A percentile compares a stretch with the other conserved stretches of the same genome.
Evolutionary conservation across 2,113 vertebrate genomes (phyloP).

Genomic region (Perccottus glenii): DNA sequence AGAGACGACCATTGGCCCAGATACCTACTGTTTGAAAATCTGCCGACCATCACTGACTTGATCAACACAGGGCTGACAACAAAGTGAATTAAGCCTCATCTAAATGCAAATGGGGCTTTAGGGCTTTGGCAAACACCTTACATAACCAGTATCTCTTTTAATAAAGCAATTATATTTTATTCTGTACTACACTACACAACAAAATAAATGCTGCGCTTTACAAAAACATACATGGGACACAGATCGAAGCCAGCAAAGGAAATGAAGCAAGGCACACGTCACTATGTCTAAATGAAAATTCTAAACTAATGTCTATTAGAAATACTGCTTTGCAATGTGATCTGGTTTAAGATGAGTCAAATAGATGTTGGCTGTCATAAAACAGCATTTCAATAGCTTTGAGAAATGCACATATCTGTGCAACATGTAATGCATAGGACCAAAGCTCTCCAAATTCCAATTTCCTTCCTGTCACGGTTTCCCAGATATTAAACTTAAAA

Average conservation of each 20-base stretch:
- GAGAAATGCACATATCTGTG: constrained; percentile 27
- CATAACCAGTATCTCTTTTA: constrained; percentile 76
- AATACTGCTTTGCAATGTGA: not conserved
- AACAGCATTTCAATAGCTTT: constrained; percentile 46
- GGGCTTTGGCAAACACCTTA: constrained; percentile 79
- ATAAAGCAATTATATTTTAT: constrained; percentile 76
- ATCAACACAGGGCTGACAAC: constrained; percentile 75
- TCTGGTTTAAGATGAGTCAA: constrained; percentile 42
- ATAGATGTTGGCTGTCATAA: constrained; percentile 46
- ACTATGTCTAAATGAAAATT: constrained; percentile 34
- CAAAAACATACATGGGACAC: constrained; percentile 39
- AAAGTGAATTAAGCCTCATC: constrained; percentile 79
- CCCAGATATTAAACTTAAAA: constrained; percentile 26
- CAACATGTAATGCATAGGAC: constrained; percentile 21
- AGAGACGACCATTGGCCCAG: constrained; percentile 66
- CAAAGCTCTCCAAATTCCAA: constrained; percentile 33
- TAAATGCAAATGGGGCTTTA: constrained; percentile 83
- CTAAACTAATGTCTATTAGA: constrained; percentile 41
- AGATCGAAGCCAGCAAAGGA: constrained; percentile 28
- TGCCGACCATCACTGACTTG: constrained; percentile 65
- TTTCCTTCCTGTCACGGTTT: constrained; percentile 52
- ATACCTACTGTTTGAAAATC: constrained; percentile 67
- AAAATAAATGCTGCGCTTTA: constrained; percentile 57
- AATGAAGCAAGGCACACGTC: constrained; percentile 15
- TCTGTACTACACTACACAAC: constrained; percentile 51